These are phyloP conservation scores for Araneus ventricosus DNA, from an alignment of 1,140 invertebrate genomes.

Conservation along the genomic window DNA sequence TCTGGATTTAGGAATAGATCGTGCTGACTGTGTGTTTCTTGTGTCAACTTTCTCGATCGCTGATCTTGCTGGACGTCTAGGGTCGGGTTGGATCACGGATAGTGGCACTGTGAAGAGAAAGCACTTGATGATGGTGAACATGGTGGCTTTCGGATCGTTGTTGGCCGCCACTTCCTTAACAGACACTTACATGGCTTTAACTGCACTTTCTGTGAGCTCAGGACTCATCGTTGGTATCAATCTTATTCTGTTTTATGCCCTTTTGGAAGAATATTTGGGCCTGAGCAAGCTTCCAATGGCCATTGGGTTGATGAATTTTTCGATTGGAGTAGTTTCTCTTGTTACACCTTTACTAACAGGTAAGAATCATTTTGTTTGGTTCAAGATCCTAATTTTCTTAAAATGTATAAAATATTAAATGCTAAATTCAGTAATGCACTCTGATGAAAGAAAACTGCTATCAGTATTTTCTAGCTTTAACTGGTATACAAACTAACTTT, in stretches of 20 bases:
- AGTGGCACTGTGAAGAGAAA: constrained; percentile 69
- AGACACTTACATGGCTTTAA: constrained; percentile 67
- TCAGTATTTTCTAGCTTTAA: too few species aligned
- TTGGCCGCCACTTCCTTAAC: constrained; percentile 61
- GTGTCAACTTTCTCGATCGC: constrained; percentile 74
- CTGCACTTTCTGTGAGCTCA: constrained; percentile 50
- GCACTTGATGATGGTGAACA: constrained; percentile 70
- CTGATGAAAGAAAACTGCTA: too few species aligned
- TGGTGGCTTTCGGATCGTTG: constrained; percentile 70
- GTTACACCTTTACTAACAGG: constrained; percentile 68
- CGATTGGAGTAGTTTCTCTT: constrained; percentile 58
- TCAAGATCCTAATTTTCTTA: neutral
- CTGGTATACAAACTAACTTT: too few species aligned
- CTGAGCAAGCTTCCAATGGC: constrained; percentile 72
- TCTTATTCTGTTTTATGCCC: constrained; percentile 76
- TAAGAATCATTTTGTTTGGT: constrained; percentile 8
- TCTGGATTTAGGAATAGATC: constrained; percentile 74
- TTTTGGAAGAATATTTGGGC: constrained; percentile 76
- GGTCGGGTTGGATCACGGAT: constrained; percentile 76
- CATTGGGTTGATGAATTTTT: constrained; percentile 74
- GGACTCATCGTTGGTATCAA: constrained; percentile 71
- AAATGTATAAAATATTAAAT: too few species aligned
- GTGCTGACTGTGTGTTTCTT: constrained; percentile 66
- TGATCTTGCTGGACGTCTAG: constrained; percentile 75
- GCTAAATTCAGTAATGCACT: too few species aligned